Conservation (phyloP, 2,797 vertebrate genomes). For the Bryconaethiops microstoma region DNA sequence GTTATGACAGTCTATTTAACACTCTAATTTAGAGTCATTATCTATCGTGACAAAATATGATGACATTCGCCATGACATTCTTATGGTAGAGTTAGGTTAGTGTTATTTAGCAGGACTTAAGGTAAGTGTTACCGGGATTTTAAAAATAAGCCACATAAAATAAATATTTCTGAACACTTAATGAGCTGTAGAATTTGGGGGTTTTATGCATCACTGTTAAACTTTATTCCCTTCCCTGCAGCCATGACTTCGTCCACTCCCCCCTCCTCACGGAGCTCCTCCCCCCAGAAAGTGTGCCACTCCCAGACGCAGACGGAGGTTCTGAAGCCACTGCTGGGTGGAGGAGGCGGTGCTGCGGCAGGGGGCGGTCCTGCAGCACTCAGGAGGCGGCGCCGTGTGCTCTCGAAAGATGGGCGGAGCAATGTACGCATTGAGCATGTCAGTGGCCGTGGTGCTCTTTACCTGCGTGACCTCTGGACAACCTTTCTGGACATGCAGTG, state of each 20-base stretch:
- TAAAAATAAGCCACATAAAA: too few relatives aligned
- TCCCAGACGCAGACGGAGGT: constrained; percentile 81
- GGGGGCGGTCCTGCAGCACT: constrained; percentile 60
- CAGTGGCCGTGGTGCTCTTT: constrained; percentile 83
- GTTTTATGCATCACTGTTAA: too few relatives aligned
- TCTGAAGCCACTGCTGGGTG: constrained; percentile 75
- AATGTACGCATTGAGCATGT: constrained; percentile 96
- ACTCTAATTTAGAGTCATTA: too few relatives aligned
- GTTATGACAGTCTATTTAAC: too few relatives aligned
- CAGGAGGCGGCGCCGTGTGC: constrained; percentile 73
- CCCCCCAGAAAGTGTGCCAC: constrained; percentile 80
- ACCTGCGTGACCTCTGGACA: constrained; percentile 93
- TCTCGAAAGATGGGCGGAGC: constrained; percentile 94
- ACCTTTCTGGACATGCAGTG: constrained; percentile 85
- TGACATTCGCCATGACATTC: too few relatives aligned
- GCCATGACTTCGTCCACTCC: constrained; percentile 77
- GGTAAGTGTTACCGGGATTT: too few relatives aligned
- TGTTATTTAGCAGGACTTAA: too few relatives aligned
- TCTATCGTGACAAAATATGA: too few relatives aligned
- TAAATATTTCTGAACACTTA: too few relatives aligned
- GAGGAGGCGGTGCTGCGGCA: constrained; percentile 40
- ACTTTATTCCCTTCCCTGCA: not conserved
- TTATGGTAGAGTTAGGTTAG: too few relatives aligned
- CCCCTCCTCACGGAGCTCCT: constrained; percentile 73
- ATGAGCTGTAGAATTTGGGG: too few relatives aligned